Conservation (phyloP, 2,888 invertebrate genomes). For the Metellina segmentata region DNA sequence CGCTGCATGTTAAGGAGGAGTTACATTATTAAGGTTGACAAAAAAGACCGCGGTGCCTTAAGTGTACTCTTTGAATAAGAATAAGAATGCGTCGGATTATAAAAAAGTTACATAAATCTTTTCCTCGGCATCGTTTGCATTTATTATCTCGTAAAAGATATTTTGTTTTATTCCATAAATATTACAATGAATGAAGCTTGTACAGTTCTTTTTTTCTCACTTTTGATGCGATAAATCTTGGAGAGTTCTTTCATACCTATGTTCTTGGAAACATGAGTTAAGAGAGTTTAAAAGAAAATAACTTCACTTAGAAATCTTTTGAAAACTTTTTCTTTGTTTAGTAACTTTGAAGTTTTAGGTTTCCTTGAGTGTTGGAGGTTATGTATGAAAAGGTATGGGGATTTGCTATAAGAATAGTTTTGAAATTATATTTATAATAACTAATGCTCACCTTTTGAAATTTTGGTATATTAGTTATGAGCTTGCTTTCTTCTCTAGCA, state of each 20-base stretch:
- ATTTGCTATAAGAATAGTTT: background rate
- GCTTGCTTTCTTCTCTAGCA: too few species aligned
- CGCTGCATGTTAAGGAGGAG: constrained; percentile 13
- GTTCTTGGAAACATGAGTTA: background rate
- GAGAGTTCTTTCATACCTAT: background rate
- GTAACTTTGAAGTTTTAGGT: background rate
- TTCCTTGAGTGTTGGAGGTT: background rate
- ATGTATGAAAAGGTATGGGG: background rate
- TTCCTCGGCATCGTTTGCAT: background rate
- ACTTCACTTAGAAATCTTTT: background rate
- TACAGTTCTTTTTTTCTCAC: background rate
- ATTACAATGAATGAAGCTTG: background rate
- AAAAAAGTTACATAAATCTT: background rate
- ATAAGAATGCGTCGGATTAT: background rate
- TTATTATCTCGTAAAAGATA: background rate
- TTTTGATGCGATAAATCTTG: background rate
- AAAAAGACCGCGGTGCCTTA: background rate
- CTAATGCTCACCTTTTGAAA: background rate
- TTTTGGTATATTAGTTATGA: background rate
- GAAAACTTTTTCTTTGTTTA: background rate
- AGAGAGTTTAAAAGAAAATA: background rate
- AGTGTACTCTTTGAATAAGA: background rate
- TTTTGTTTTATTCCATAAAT: background rate
- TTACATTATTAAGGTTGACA: constrained; percentile 26
- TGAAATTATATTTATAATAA: background rate